Conservation (phyloP, 2,113 vertebrate species). For the Sinocyclocheilus anophthalmus region DNA sequence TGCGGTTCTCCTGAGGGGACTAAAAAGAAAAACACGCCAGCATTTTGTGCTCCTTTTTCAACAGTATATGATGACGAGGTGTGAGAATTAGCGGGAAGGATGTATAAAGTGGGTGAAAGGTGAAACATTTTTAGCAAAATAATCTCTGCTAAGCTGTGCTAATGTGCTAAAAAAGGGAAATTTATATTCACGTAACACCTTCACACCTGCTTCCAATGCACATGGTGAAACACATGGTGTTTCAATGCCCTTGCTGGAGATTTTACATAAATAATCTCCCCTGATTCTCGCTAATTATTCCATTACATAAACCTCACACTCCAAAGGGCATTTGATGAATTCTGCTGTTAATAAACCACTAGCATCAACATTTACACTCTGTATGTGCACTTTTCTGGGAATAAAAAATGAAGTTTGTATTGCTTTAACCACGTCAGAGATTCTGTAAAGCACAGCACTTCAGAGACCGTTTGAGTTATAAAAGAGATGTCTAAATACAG, state of each 20-base stretch:
- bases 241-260: background rate
- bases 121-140: conserved; percentile 1
- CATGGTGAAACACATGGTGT: conserved; percentile 8
- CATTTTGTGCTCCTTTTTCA: conserved; percentile 65
- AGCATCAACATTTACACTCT: background rate
- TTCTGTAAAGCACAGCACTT: background rate
- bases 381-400: background rate
- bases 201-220: conserved; percentile 5
- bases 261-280: conserved; percentile 9
- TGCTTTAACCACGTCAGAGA: background rate
- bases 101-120: conserved; percentile 6
- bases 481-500: conserved; percentile 25
- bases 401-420: background rate
- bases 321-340: conserved; percentile 21
- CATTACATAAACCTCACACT: background rate
- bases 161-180: conserved; percentile 17
- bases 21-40: conserved; percentile 62
- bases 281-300: background rate
- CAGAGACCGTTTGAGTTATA: background rate
- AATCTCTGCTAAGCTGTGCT: background rate
- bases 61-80: background rate
- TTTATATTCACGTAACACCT: background rate
- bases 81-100: conserved; percentile 20
- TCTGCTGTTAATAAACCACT: conserved; percentile 6
- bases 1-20: conserved; percentile 62